Conservation (phyloP, 2,113 vertebrate species). For the Centropus unirufus region DNA sequence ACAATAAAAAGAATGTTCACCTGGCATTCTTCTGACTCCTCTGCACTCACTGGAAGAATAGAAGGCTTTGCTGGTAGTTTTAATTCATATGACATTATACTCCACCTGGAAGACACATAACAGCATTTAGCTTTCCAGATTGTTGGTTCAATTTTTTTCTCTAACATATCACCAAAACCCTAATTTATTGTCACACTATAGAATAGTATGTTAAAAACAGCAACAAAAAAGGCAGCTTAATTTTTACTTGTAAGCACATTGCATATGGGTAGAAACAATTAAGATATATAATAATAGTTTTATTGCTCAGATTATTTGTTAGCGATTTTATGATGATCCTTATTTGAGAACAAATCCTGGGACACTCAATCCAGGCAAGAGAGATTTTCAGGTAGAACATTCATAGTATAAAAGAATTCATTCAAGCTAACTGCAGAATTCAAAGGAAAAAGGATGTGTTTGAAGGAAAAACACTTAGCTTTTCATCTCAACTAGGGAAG, state of each 20-base stretch:
- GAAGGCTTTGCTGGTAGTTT: constrained; percentile 91
- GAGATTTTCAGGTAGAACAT: neutral
- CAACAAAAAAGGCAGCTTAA: neutral
- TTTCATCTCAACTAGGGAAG: neutral
- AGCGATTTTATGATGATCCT: neutral
- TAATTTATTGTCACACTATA: neutral
- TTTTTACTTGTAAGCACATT: neutral
- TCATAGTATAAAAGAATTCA: neutral
- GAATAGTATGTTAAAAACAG: neutral
- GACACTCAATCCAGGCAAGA: neutral
- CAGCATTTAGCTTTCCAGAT: neutral
- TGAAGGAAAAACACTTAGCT: neutral
- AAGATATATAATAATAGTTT: neutral
- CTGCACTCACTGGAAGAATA: constrained; percentile 86
- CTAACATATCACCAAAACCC: neutral
- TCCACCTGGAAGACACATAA: constrained; percentile 83
- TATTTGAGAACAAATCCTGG: neutral
- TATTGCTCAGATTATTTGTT: neutral
- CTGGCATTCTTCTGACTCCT: constrained; percentile 88
- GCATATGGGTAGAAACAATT: neutral
- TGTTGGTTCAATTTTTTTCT: neutral
- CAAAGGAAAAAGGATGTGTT: neutral
- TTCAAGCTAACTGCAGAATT: neutral
- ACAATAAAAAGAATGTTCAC: constrained; percentile 67
- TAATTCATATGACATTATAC: constrained; percentile 98